Evolutionary conservation across 2,888 invertebrate species (phyloP).

Genomic region (Suillia variegata): DNA sequence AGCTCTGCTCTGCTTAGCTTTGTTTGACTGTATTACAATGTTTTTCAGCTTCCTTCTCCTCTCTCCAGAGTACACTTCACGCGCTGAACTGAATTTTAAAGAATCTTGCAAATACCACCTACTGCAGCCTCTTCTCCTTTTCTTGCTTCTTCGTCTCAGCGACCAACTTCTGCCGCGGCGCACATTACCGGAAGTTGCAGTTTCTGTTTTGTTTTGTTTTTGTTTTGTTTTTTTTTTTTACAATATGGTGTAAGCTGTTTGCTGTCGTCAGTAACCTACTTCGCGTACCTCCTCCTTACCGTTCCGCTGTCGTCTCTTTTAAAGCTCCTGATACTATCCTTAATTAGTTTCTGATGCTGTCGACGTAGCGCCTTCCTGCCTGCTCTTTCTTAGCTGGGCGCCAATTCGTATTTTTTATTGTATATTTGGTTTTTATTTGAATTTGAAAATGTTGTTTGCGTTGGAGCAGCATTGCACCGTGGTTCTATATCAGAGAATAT

Average conservation of each 20-base stretch:
- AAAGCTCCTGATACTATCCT: neutral
- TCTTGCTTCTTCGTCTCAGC: too few species aligned
- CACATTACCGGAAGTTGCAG: neutral
- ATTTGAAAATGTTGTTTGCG: neutral
- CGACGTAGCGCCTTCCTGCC: neutral
- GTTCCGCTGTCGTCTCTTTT: neutral
- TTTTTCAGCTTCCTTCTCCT: too few species aligned
- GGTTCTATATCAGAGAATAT: too few species aligned
- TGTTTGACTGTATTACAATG: too few species aligned
- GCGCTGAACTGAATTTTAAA: neutral
- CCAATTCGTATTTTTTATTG: neutral
- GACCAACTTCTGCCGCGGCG: too few species aligned
- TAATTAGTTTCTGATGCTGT: conserved; percentile 3
- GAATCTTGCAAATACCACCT: too few species aligned
- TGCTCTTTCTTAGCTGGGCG: neutral
- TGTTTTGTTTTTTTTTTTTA: neutral
- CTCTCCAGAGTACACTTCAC: neutral
- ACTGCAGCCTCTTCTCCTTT: too few species aligned
- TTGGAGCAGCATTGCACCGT: too few species aligned
- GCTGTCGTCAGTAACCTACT: neutral
- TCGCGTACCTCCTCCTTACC: neutral
- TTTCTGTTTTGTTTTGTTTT: neutral
- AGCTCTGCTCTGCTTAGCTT: too few species aligned
- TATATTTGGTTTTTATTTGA: neutral
- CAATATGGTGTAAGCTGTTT: neutral